phyloP scores from a whole-genome alignment of 1,140 invertebrate genomes.

The Venustaconcha ellipsiformis region DNA sequence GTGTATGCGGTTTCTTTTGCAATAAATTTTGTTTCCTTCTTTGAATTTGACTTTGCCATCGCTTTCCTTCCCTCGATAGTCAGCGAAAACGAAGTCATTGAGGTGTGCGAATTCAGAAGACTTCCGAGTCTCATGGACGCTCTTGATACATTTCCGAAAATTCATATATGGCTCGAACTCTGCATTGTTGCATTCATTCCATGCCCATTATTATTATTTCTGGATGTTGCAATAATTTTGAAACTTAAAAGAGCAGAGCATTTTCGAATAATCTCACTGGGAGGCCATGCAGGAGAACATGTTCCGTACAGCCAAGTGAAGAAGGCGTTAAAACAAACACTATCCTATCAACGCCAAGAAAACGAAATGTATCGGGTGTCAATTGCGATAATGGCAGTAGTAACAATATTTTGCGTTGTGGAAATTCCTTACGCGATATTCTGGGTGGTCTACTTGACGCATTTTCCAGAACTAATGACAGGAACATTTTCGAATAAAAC shows the following conservation, averaged over 20 bases:
- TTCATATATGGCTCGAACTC: constrained; percentile 23
- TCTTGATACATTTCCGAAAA: neutral
- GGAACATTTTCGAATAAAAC: constrained; percentile 2
- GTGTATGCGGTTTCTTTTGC: constrained; percentile 5
- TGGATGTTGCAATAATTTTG: constrained; percentile 10
- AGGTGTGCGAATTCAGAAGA: constrained; percentile 14
- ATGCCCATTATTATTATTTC: constrained; percentile 23
- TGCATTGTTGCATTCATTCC: constrained; percentile 19
- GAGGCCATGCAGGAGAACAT: neutral
- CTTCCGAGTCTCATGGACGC: neutral
- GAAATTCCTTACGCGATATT: constrained; percentile 22
- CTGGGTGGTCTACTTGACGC: constrained; percentile 15
- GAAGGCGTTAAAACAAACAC: neutral
- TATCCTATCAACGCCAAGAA: neutral
- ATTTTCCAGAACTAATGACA: constrained; percentile 12
- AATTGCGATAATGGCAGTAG: constrained; percentile 9
- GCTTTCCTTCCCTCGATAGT: constrained; percentile 1
- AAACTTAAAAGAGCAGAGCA: constrained; percentile 15
- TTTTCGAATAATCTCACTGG: neutral
- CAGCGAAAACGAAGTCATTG: neutral
- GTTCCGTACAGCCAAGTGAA: neutral
- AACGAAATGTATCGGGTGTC: neutral
- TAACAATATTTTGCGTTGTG: constrained; percentile 23
- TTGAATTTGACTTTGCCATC: constrained; percentile 13
- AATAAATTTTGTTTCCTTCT: constrained; percentile 4